A percentile compares a stretch with the other conserved stretches of the same genome.
phyloP scores from a whole-genome alignment of 2,888 invertebrate species.

The Lasioglossum lativentre region DNA sequence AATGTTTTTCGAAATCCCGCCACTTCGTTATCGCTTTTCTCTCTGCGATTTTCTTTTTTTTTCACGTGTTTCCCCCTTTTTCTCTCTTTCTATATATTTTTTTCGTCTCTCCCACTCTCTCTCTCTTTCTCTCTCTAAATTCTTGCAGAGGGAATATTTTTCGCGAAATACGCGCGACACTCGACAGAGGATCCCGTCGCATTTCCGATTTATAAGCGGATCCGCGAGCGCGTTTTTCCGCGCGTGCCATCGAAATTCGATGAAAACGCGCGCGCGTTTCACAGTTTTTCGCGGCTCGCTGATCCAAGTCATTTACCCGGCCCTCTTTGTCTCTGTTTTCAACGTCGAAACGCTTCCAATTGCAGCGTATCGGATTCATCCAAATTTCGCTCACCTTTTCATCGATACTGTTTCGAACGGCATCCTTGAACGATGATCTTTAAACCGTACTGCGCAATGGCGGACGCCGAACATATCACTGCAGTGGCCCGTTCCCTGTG shows the following conservation, averaged over 20 bases:
- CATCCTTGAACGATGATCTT: neutral
- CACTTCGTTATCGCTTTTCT: slow-evolving; percentile 61
- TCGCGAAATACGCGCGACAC: slow-evolving; percentile 31
- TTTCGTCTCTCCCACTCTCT: neutral
- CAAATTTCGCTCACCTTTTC: neutral
- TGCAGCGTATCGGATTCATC: neutral
- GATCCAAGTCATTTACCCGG: slow-evolving; percentile 29
- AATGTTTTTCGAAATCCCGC: slow-evolving; percentile 24
- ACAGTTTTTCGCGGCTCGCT: slow-evolving; percentile 25
- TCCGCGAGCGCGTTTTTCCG: slow-evolving; percentile 53
- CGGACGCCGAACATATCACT: neutral
- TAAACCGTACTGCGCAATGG: neutral
- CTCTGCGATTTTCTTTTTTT: neutral
- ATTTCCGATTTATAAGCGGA: slow-evolving; percentile 60
- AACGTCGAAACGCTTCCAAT: neutral
- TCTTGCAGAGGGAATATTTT: slow-evolving; percentile 40
- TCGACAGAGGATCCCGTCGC: slow-evolving; percentile 26
- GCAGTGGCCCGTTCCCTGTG: too few species aligned
- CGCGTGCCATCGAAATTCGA: slow-evolving; percentile 64
- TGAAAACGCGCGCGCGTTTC: slow-evolving; percentile 28
- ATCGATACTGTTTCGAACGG: neutral
- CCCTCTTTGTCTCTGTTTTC: neutral
- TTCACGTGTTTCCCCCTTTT: neutral
- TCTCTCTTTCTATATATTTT: neutral
- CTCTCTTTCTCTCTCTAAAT: neutral